Evolutionary conservation across 2,113 vertebrate genomes (phyloP).

Genomic region (Perognathus longimembris): DNA sequence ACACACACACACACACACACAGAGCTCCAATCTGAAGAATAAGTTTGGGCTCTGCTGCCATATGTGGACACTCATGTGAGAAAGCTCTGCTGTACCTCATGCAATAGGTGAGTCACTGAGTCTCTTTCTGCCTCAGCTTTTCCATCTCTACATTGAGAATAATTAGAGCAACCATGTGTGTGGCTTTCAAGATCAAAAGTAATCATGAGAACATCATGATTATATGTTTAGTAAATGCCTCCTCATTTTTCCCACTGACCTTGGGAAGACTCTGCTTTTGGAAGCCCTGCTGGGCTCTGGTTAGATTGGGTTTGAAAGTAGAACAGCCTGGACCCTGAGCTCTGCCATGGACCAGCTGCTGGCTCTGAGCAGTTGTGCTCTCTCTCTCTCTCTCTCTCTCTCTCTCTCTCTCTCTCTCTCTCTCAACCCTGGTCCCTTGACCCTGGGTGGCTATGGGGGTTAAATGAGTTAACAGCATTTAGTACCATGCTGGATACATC

Average conservation of each 20-base stretch:
- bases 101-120: not conserved
- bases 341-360: not conserved
- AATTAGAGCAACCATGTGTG: not conserved
- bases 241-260: not conserved
- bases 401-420: too few species aligned
- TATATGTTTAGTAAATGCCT: not conserved
- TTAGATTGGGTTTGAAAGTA: not conserved
- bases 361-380: not conserved
- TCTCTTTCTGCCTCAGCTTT: not conserved
- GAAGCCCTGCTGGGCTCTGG: not conserved
- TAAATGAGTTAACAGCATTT: not conserved
- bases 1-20: slow-evolving; percentile 40
- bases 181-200: not conserved
- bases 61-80: not conserved
- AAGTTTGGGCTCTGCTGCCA: not conserved
- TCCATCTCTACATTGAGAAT: not conserved
- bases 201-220: not conserved
- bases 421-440: too few species aligned
- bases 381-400: too few species aligned
- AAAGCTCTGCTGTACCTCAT: not conserved
- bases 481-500: not conserved
- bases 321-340: too few species aligned
- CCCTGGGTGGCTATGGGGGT: not conserved
- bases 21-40: not conserved
- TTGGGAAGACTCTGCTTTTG: not conserved